Evolutionary conservation across 2,113 vertebrate species (phyloP).

Genomic region (Turnix velox): DNA sequence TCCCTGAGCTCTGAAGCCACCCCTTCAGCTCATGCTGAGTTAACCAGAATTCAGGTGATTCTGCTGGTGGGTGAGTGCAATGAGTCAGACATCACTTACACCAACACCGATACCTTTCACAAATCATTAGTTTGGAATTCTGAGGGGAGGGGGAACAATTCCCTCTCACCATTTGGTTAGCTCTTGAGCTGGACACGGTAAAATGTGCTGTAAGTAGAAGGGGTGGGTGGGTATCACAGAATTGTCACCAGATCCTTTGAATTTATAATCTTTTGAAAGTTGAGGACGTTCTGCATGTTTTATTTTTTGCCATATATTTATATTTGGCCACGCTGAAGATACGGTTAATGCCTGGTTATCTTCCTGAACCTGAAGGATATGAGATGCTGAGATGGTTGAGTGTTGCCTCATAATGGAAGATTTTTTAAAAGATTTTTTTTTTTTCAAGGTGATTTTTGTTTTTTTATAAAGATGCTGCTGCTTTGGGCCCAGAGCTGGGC

Average conservation of each 20-base stretch:
- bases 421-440: too few relatives aligned
- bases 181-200: not conserved
- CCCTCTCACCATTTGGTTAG: too few relatives aligned
- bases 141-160: too few relatives aligned
- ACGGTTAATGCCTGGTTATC: not conserved
- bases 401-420: too few relatives aligned
- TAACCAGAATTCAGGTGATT: not conserved
- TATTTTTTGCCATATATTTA: constrained; percentile 60
- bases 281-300: constrained; percentile 65
- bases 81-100: not conserved
- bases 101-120: not conserved
- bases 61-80: not conserved
- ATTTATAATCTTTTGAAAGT: constrained; percentile 9
- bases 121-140: not conserved
- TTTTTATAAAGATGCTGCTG: not conserved
- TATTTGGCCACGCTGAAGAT: constrained; percentile 32
- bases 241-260: not conserved
- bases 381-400: too few relatives aligned
- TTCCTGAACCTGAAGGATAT: constrained; percentile 8
- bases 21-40: too few relatives aligned
- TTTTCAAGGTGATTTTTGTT: too few relatives aligned
- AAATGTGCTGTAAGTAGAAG: not conserved
- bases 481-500: not conserved
- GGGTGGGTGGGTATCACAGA: not conserved
- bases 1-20: not conserved